These are phyloP conservation scores for Boleophthalmus pectinirostris DNA, from an alignment of 2,113 vertebrate species.

Conservation along the genomic window DNA sequence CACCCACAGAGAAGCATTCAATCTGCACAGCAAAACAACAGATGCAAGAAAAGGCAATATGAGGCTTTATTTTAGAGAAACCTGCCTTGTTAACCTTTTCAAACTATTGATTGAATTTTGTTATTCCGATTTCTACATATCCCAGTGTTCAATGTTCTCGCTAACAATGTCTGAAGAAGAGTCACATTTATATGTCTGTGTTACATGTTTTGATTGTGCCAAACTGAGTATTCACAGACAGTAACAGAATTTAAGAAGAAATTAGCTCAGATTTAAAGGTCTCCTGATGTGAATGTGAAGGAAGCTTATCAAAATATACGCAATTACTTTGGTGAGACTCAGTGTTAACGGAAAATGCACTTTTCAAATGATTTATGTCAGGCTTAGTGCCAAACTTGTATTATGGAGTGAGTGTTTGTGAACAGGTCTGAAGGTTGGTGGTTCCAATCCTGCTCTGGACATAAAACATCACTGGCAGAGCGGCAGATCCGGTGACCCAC, in stretches of 20 bases:
- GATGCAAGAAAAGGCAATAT: neutral
- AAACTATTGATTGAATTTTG: conserved; percentile 7
- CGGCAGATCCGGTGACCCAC: too few species aligned
- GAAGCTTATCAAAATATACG: neutral
- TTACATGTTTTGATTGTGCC: neutral
- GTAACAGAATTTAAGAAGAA: neutral
- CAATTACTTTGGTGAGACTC: too few species aligned
- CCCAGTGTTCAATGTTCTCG: neutral
- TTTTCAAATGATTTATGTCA: too few species aligned
- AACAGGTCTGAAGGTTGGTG: too few species aligned
- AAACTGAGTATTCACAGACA: neutral
- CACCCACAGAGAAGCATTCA: neutral
- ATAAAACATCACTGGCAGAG: too few species aligned
- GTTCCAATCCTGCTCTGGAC: too few species aligned
- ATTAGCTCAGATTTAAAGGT: neutral
- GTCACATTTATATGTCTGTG: neutral
- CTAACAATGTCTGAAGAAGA: neutral
- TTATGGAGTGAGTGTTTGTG: too few species aligned
- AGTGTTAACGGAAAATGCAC: too few species aligned
- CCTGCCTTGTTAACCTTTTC: conserved; percentile 5
- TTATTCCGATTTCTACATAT: neutral
- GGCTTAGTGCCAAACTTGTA: too few species aligned
- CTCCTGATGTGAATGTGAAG: neutral
- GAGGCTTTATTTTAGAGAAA: neutral
- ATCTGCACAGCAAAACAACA: neutral